Evolutionary conservation across 2,888 invertebrate genomes (phyloP).

Genomic region (Amiota communis): DNA sequence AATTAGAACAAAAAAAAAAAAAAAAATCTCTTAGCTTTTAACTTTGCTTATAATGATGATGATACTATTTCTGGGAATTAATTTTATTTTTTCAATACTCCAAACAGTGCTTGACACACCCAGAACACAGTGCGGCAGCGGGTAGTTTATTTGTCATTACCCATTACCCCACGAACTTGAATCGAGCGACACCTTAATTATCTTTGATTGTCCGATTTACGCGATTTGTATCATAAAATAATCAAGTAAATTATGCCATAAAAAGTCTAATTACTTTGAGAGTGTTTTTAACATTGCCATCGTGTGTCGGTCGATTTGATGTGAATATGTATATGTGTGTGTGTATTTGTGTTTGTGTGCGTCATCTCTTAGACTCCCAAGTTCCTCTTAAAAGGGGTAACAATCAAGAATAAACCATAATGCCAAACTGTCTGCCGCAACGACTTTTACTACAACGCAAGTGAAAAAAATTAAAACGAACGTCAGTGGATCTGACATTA

Average conservation of each 20-base stretch:
- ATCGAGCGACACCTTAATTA: constrained; percentile 4
- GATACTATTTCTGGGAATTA: background rate
- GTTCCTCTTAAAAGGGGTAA: no score
- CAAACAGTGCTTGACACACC: background rate
- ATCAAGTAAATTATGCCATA: constrained; percentile 25
- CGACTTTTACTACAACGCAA: no score
- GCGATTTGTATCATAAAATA: constrained; percentile 19
- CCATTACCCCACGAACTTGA: background rate
- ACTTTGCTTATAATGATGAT: background rate
- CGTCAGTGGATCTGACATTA: no score
- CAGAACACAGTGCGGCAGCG: background rate
- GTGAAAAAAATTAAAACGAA: no score
- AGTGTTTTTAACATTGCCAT: background rate
- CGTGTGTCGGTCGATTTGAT: background rate
- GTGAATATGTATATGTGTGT: background rate
- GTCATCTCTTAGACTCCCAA: background rate
- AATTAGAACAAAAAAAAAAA: background rate
- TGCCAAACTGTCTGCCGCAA: constrained; percentile 10
- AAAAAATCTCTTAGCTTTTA: background rate
- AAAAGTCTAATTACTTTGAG: constrained; percentile 23
- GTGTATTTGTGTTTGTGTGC: background rate
- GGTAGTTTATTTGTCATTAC: background rate
- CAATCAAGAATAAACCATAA: background rate
- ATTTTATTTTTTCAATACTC: background rate
- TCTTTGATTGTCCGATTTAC: constrained; percentile 22